Percentiles rank a stretch among this genome's conserved stretches.
phyloP scores from a whole-genome alignment of 2,797 vertebrate genomes.

The Falco novaeseelandiae region DNA sequence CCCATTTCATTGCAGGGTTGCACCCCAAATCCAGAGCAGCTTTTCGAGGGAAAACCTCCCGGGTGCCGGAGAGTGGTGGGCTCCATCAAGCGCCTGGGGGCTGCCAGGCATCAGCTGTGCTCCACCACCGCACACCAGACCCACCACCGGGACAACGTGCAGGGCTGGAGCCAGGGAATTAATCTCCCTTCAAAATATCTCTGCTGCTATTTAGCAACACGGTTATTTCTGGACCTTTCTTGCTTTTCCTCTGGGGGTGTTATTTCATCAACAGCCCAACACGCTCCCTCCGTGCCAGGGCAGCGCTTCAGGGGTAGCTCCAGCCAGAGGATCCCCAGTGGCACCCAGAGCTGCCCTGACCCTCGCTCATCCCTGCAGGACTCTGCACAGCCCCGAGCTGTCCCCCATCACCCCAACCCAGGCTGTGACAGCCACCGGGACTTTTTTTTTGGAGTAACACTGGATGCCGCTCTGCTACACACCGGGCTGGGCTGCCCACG shows the following conservation, averaged over 20 bases:
- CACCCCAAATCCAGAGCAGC: not conserved
- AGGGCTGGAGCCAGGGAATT: not conserved
- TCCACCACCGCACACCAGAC: not conserved
- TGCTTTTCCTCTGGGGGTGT: not conserved
- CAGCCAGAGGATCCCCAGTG: not conserved
- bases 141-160: rapidly evolving
- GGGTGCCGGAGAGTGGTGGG: not conserved
- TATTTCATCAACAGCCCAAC: not conserved
- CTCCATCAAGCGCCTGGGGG: not conserved
- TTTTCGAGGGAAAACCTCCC: not conserved
- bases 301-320: not conserved
- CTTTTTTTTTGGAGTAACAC: not conserved
- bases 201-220: not conserved
- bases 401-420: not conserved
- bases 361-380: rapidly evolving
- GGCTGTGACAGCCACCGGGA: not conserved
- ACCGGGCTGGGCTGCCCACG: rapidly evolving
- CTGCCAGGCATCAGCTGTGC: not conserved
- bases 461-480: not conserved
- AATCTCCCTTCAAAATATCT: not conserved
- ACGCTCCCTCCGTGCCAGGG: not conserved
- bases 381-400: not conserved
- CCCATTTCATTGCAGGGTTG: rapidly evolving
- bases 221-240: conserved; percentile 20
- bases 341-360: not conserved